Percentiles rank a stretch among this genome's conserved stretches.
Evolutionary conservation across 2,888 invertebrate genomes (phyloP).

Genomic region (Synergus gifuensis): DNA sequence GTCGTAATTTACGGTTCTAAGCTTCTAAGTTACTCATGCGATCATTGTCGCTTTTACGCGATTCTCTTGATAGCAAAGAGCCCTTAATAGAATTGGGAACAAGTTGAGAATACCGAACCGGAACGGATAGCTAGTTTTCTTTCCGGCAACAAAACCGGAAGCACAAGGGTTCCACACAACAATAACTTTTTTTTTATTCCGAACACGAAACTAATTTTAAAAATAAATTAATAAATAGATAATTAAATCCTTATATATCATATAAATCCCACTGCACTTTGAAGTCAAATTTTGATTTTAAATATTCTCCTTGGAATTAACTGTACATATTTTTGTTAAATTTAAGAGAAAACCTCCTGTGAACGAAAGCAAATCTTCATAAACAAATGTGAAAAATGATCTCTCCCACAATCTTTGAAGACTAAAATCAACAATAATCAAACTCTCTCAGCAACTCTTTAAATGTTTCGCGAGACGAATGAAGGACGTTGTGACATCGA

Average conservation of each 20-base stretch:
- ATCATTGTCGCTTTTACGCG: conserved; percentile 35
- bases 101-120: conserved; percentile 34
- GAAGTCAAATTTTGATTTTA: background rate
- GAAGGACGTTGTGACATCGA: conserved; percentile 51
- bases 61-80: conserved; percentile 46
- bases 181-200: conserved; percentile 1
- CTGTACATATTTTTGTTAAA: too few relatives aligned
- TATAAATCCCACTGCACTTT: too few relatives aligned
- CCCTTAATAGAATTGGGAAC: background rate
- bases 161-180: conserved; percentile 3
- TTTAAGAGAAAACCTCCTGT: too few relatives aligned
- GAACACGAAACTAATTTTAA: background rate
- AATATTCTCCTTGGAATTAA: background rate
- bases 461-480: conserved; percentile 24
- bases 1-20: background rate
- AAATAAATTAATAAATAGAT: too few relatives aligned
- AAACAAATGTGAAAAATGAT: background rate
- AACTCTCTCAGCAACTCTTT: background rate
- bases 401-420: background rate
- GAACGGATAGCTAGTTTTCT: conserved; percentile 48
- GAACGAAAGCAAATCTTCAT: background rate
- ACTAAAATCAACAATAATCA: background rate
- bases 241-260: too few relatives aligned
- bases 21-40: conserved; percentile 8
- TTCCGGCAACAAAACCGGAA: conserved; percentile 48